A percentile compares a stretch with the other conserved stretches of the same genome.
Conservation (phyloP, 2,797 vertebrate genomes). For the Yasuhikotakia modesta region DNA sequence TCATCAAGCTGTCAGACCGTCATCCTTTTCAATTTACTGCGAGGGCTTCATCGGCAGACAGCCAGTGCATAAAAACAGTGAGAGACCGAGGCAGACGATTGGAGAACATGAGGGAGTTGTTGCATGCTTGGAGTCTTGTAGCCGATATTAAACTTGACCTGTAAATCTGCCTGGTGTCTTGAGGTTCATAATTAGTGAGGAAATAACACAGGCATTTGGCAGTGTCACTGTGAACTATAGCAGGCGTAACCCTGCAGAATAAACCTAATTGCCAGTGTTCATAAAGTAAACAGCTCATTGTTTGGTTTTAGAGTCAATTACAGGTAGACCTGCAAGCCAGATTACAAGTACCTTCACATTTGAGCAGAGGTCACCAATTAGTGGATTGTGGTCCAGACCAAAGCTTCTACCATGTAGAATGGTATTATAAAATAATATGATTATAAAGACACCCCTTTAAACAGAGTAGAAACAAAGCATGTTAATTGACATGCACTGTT, state of each 20-base stretch:
- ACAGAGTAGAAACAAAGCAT: no score
- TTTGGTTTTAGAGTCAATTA: constrained; percentile 31
- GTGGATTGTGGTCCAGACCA: not conserved
- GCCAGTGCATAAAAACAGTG: constrained; percentile 55
- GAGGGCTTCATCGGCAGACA: constrained; percentile 38
- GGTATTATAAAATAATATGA: constrained; percentile 5
- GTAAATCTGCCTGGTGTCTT: constrained; percentile 29
- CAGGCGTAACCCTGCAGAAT: constrained; percentile 24
- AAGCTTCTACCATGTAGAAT: not conserved
- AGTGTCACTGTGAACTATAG: constrained; percentile 7
- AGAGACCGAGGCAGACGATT: not conserved
- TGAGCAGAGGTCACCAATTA: constrained; percentile 34
- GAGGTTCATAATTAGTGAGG: constrained; percentile 25
- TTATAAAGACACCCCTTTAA: not conserved
- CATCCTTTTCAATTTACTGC: constrained; percentile 58
- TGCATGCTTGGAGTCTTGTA: not conserved
- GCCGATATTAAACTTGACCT: constrained; percentile 31
- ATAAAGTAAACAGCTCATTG: constrained; percentile 20
- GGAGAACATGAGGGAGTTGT: not conserved
- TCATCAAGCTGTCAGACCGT: constrained; percentile 66
- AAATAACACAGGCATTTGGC: not conserved
- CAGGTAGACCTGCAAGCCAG: not conserved
- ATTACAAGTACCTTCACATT: constrained; percentile 15
- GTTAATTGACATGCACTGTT: no score
- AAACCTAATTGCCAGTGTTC: constrained; percentile 29